Percentiles rank a stretch among this genome's conserved stretches.
phyloP scores from a whole-genome alignment of 2,888 invertebrate genomes.

The Lathronympha strigana region DNA sequence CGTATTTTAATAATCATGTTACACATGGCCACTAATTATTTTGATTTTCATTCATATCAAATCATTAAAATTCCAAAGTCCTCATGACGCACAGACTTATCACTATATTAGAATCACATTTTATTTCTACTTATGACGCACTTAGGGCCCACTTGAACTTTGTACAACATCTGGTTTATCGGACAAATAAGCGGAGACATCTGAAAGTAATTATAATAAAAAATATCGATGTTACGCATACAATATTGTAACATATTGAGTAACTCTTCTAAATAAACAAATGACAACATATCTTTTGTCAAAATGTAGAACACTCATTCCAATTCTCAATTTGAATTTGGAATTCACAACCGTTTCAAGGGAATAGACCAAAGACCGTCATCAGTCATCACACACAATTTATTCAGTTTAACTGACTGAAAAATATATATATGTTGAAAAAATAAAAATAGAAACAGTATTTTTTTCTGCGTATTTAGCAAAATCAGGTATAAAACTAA shows the following conservation, averaged over 20 bases:
- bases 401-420: no score
- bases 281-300: no score
- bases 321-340: not conserved
- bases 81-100: conserved; percentile 18
- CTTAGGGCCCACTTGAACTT: conserved; percentile 37
- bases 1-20: not conserved
- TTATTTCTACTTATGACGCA: conserved; percentile 36
- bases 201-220: conserved; percentile 36
- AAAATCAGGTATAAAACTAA: no score
- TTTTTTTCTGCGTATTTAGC: no score
- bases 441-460: no score
- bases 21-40: conserved; percentile 1
- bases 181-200: conserved; percentile 31
- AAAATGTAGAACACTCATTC: no score
- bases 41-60: not conserved
- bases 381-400: no score
- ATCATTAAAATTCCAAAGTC: conserved; percentile 14
- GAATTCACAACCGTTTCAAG: not conserved
- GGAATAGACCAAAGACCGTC: not conserved
- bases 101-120: conserved; percentile 38
- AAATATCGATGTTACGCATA: conserved; percentile 14
- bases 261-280: not conserved
- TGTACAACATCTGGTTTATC: conserved; percentile 30
- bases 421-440: no score
- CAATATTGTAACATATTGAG: conserved; percentile 8